These are phyloP conservation scores for Apomyelois bistriatella DNA, from an alignment of 2,888 invertebrate genomes.

Conservation along the genomic window DNA sequence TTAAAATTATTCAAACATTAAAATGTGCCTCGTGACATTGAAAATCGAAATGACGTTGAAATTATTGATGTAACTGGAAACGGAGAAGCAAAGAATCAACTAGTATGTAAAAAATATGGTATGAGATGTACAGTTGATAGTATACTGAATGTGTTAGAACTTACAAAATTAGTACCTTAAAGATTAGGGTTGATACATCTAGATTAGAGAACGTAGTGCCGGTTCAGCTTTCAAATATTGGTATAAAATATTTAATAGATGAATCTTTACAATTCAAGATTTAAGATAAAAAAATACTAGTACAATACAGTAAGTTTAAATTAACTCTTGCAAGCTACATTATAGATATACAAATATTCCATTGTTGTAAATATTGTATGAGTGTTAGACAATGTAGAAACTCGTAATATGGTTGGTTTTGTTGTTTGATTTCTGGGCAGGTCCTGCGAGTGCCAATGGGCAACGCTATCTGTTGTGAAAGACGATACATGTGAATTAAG, in stretches of 20 bases:
- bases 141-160: constrained; percentile 56
- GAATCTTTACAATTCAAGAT: constrained; percentile 62
- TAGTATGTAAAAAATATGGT: constrained; percentile 19
- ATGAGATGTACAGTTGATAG: constrained; percentile 50
- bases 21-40: constrained; percentile 15
- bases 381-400: constrained; percentile 61
- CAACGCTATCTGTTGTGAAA: constrained; percentile 69
- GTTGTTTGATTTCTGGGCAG: constrained; percentile 36
- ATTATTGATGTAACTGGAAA: constrained; percentile 1
- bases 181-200: constrained; percentile 59
- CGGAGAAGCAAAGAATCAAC: constrained; percentile 16
- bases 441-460: constrained; percentile 47
- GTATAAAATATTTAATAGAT: constrained; percentile 53
- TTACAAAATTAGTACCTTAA: constrained; percentile 59
- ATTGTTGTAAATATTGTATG: constrained; percentile 66
- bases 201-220: constrained; percentile 62
- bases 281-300: constrained; percentile 52
- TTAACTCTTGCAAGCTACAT: constrained; percentile 46
- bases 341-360: constrained; percentile 43
- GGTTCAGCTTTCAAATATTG: constrained; percentile 80
- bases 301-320: constrained; percentile 45
- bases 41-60: constrained; percentile 7
- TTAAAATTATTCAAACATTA: constrained; percentile 7
- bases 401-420: constrained; percentile 36
- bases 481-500: constrained; percentile 73